Evolutionary conservation across 1,140 invertebrate species (phyloP), one percentile per base, ranked within the genome.

Genomic region (Chymomyza costata): DNA sequence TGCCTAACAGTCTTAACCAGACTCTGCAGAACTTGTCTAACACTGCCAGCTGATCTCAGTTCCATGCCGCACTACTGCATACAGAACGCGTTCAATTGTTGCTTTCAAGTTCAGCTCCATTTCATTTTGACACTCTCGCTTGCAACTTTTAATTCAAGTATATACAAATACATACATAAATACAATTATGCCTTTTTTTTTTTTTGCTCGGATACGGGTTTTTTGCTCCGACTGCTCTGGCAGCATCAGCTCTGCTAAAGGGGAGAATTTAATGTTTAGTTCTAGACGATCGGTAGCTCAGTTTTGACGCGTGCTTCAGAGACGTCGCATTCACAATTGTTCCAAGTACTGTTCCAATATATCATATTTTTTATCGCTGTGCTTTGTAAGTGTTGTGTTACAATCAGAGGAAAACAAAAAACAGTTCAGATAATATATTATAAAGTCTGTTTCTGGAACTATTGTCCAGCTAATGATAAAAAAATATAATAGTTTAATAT

Each of bases 281-380:
- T 78, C 73, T 78, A 40, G 21, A 54, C 67, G 64, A 73, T 80
- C 64, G 48, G 41, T 17, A 44, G 46, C 17, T 78, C 73, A 80
- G 73, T 78, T 62, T 57, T 49, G 40, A 13, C 30, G 49, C 62
- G 34, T 63, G 52, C 63, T 59, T 67, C 50, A 53, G 55, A 35
- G 51, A 45, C 39, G 50, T 35, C 44, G 47, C 38, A 51, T 43
- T 61, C 37, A n/a, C 34, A 57, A 46, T 43, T 63, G 65, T 32
- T 34, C 17, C n/a, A n/a, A n/a, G n/a, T n/a, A n/a, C n/a, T n/a
- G n/a, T n/a, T n/a, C n/a, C n/a, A n/a, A n/a, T n/a, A n/a, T n/a
- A n/a, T n/a, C n/a, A n/a, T n/a, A n/a, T n/a, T n/a, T n/a, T n/a
- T n/a, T n/a, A n/a, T n/a, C n/a, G n/a, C n/a, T n/a, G n/a, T n/a